Conservation (phyloP, 2,888 invertebrate species). For the Netelia fuscicornis region DNA sequence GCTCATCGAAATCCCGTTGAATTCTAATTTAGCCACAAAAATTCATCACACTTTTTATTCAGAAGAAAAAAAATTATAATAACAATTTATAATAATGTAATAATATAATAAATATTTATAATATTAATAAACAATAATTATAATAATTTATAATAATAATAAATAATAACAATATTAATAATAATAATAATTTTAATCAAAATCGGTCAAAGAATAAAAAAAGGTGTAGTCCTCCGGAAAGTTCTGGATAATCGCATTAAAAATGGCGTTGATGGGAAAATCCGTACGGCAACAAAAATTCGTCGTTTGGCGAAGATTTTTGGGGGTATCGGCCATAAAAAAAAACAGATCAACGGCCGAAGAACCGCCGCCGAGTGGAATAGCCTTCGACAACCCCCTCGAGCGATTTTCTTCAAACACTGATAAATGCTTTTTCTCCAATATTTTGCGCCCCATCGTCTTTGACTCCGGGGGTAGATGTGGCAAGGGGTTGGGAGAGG, state of each 20-base stretch:
- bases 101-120: neutral
- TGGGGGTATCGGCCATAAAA: neutral
- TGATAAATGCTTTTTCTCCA: constrained; percentile 47
- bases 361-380: constrained; percentile 26
- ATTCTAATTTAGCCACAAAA: no score
- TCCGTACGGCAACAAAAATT: neutral
- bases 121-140: no score
- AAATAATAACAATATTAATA: no score
- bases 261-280: neutral
- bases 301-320: neutral
- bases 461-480: neutral
- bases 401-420: constrained; percentile 52
- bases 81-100: neutral
- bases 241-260: neutral
- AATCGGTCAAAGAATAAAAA: no score
- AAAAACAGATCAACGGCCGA: constrained; percentile 39
- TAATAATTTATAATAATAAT: no score
- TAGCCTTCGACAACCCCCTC: constrained; percentile 40
- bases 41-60: no score
- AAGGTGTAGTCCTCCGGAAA: neutral
- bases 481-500: neutral
- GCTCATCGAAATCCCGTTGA: no score
- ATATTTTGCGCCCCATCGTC: constrained; percentile 30
- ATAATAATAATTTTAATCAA: no score
- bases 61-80: no score